phyloP scores from a whole-genome alignment of 2,797 vertebrate genomes.

The Halcyon smyrnensis region DNA sequence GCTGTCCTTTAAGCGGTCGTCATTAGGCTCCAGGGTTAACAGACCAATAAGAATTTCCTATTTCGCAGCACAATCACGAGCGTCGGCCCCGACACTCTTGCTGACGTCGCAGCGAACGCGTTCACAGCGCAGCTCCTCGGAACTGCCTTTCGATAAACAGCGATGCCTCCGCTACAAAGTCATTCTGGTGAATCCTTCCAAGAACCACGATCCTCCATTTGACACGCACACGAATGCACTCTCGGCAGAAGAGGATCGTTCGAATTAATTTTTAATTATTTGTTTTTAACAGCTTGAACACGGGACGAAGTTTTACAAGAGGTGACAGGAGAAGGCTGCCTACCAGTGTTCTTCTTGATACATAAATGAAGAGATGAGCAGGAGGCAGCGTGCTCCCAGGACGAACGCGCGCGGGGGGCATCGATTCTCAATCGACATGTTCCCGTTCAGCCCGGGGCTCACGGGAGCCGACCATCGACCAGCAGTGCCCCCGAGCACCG shows the following conservation, averaged over 20 bases:
- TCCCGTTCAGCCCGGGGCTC: neutral
- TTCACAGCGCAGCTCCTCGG: neutral
- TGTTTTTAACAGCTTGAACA: neutral
- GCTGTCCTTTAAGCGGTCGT: neutral
- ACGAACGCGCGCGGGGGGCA: neutral
- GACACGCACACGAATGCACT: rapidly evolving
- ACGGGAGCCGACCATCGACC: neutral
- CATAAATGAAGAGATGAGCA: neutral
- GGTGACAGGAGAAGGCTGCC: neutral
- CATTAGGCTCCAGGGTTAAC: neutral
- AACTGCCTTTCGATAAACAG: neutral
- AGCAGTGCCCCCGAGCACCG: neutral
- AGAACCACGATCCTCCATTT: neutral
- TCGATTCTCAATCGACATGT: rapidly evolving
- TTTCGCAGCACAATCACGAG: neutral
- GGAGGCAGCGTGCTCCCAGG: neutral
- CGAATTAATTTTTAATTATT: neutral
- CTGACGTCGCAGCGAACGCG: rapidly evolving
- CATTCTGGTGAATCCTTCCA: neutral
- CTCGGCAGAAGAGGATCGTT: neutral
- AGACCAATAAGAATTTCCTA: neutral
- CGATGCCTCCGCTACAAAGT: neutral
- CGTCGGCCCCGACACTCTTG: rapidly evolving
- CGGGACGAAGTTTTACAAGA: neutral
- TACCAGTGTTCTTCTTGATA: neutral